Base-by-base conservation (phyloP, 2,113 vertebrate species). In the Channa argus region DNA sequence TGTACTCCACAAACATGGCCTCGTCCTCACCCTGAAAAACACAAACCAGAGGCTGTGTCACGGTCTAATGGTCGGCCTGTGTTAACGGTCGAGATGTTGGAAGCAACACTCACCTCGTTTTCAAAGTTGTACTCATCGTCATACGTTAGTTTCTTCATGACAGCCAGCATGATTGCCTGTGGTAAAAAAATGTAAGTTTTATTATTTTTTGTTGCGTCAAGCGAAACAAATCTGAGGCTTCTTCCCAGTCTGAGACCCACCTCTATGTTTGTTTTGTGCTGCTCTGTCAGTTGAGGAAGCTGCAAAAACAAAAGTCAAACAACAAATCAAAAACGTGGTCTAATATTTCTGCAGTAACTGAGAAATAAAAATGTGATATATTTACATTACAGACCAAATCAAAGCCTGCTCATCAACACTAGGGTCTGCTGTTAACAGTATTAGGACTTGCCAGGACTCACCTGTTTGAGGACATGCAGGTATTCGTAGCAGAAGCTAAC, bases 91-190 rank as follows among this genome's bases (percentile, higher is more conserved):
- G 4, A 7, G 4, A 41, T 4, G 39, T 41, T 4, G 6, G 24
- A 4, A 7, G 6, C 6, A 7, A 41, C 4, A 61, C 86, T 90
- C 93, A 97, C 97, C 96, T 99, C 98, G 71, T 98, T 99, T 86
- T 99, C 98, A 93, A 99, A 99, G 87, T 99, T 99, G 92, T 99
- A 99, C 88, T 99, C 98, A 79, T 99, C 98, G 82, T 99, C 97
- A 0, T 99, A 99, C 0, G 97, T 98, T 83, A 99, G 92, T 77
- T 99, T 99, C 93, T 98, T 99, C 94, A 99, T 98, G 81, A 99
- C 96, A 2, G 97, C 97, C 72, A 98, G 93, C 97, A 99, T 97
- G 91, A 99, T 91, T 47, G 96, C 96, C 98, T 99, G 92, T 10
- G 71, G 82, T 2, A 71, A 77, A 52, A 38, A 8, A 10, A 2